phyloP scores from a whole-genome alignment of 1,140 invertebrate species.

The Apocrypta bakeri region DNA sequence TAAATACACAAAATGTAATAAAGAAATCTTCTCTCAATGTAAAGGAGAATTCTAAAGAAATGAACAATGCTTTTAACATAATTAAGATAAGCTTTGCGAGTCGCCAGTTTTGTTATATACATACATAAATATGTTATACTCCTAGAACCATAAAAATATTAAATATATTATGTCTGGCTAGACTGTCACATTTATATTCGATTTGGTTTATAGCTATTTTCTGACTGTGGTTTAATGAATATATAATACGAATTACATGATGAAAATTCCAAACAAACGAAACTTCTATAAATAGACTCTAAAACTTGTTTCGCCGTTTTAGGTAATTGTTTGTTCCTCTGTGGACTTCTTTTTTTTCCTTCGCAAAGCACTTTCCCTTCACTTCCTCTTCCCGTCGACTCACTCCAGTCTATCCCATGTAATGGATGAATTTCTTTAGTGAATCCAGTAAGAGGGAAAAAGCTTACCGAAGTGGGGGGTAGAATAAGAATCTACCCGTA shows the following conservation, averaged over 20 bases:
- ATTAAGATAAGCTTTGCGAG: too few species aligned
- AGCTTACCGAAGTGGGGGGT: background rate
- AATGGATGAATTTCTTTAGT: slow-evolving; percentile 47
- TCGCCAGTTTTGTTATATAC: too few species aligned
- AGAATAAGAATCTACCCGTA: slow-evolving; percentile 21
- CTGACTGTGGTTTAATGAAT: background rate
- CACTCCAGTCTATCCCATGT: background rate
- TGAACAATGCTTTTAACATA: too few species aligned
- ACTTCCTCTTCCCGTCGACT: background rate
- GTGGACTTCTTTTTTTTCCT: background rate
- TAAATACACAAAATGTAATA: too few species aligned
- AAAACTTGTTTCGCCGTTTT: slow-evolving; percentile 3
- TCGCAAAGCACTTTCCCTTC: background rate
- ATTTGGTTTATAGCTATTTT: background rate
- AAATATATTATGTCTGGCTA: too few species aligned
- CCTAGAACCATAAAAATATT: too few species aligned
- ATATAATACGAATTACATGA: background rate
- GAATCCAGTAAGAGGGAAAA: background rate
- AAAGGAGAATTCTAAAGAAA: too few species aligned
- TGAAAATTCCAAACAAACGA: background rate
- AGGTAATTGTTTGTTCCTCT: slow-evolving; percentile 41
- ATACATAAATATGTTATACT: too few species aligned
- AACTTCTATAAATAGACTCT: background rate
- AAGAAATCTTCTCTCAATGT: too few species aligned
- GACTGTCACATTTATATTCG: slow-evolving; percentile 12